Base-by-base conservation (phyloP, 1,140 invertebrate species). In the Araneus ventricosus region DNA sequence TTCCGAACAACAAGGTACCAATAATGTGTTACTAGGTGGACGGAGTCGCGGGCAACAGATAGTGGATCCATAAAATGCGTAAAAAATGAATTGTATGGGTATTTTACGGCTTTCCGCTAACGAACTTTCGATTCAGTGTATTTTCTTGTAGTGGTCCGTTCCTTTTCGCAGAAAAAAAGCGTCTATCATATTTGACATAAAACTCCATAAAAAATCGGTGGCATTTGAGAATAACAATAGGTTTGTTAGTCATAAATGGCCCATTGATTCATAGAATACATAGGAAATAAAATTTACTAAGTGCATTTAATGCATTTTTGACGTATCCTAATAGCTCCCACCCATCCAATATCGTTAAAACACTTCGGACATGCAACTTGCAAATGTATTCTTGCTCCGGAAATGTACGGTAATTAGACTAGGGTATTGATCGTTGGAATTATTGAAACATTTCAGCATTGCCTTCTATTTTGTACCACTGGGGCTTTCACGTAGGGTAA, bases 241-340 rank as follows among this genome's bases (percentile, higher is more conserved):
- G 59, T 63, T 22, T 63, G 59, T 63, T 63, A 24, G 59, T n/a
- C n/a, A n/a, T 63, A 52, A 52, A 63, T 20, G 17, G 59, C n/a
- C 24, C 59, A n/a, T n/a, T 63, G 59, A 8, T 8, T 63, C 4
- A 6, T 63, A 24, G n/a, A 63, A 63, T 63, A 63, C n/a, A n/a
- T 63, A 7, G 22, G n/a, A 63, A 22, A 63, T n/a, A 63, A 7
- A 63, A 63, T 63, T 24, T 63, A 4, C 30, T 14, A 17, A 75
- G 30, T 37, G 39, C 30, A 84, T 84, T 41, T 84, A 84, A 84
- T 84, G 75, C 24, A 84, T 84, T 84, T 20, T 52, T 10, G 39
- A 17, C 17, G n/a, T 52, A 41, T 27, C n/a, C 39, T 30, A 84
- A 45, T 84, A 52, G 24, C 41, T 84, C 14, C 41, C 24, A 37